phyloP scores from a whole-genome alignment of 2,888 invertebrate species.

The Anoplius nigerrimus region DNA sequence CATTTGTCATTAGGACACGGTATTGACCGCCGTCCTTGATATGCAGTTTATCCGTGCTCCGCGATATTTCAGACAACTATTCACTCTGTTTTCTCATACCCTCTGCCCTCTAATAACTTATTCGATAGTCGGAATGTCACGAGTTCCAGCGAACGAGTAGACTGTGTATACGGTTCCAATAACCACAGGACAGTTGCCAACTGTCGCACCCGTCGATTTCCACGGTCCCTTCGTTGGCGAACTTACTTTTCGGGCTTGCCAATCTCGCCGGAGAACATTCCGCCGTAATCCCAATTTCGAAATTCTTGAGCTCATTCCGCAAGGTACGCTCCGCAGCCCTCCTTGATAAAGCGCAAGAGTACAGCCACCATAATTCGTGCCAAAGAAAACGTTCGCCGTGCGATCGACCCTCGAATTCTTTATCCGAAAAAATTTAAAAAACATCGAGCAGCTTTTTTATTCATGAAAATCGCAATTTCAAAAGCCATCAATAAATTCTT shows the following conservation, averaged over 20 bases:
- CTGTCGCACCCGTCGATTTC: slow-evolving; percentile 63
- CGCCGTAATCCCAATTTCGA: slow-evolving; percentile 44
- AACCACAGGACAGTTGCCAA: slow-evolving; percentile 67
- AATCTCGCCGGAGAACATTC: slow-evolving; percentile 37
- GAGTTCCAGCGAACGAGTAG: slow-evolving; percentile 40
- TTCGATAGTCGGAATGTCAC: slow-evolving; percentile 10
- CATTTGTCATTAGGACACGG: too few relatives aligned
- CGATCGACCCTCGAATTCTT: background rate
- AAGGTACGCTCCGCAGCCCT: slow-evolving; percentile 19
- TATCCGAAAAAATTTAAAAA: too few relatives aligned
- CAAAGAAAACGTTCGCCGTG: slow-evolving; percentile 2
- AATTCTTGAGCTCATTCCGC: slow-evolving; percentile 45
- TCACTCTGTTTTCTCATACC: too few relatives aligned
- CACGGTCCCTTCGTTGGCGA: slow-evolving; percentile 49
- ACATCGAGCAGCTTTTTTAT: too few relatives aligned
- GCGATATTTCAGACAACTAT: too few relatives aligned
- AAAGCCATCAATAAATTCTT: too few relatives aligned
- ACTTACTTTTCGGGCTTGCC: slow-evolving; percentile 55
- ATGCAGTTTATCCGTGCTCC: too few relatives aligned
- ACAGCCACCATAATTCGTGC: background rate
- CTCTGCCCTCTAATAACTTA: background rate
- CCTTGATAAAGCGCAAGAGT: slow-evolving; percentile 32
- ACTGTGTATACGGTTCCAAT: slow-evolving; percentile 51
- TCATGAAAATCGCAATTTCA: too few relatives aligned
- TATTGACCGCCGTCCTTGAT: too few relatives aligned